Evolutionary conservation across 2,113 vertebrate genomes (phyloP), one percentile per base, ranked within the genome.

Genomic region (Carollia perspicillata): DNA sequence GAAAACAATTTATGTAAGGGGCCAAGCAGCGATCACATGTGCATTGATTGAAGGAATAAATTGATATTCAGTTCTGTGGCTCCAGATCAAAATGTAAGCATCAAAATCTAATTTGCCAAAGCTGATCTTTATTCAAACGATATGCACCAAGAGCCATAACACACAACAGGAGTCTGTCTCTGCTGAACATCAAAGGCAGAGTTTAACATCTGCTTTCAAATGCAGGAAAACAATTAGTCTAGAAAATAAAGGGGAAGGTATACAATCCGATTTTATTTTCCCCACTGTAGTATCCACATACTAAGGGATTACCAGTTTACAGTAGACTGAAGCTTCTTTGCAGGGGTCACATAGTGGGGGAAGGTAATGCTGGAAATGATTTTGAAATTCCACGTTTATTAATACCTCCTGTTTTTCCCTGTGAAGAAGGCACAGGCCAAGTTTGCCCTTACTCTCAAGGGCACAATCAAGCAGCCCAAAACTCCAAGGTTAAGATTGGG

Each of bases 81-180:
- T 95, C 35, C 81, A 88, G 77, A 95, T 78, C 83, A 87, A 94
- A 96, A 91, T 17, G 28, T 58, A 92, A 71, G 71, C 87, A 51
- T 87, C 91, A 93, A 95, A 91, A 96, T 93, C 91, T 85, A 95
- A 96, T 89, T 91, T 91, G 89, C 89, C 49, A 37, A 69, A 94
- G 77, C 53, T 58, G 91, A 88, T 94, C 80, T 96, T 89, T 89
- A 94, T 47, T 93, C 87, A 85, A 63, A 83, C 91, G 51, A 55
- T 53, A 72, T 0, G 60, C 60, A 72, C 37, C 83, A 33, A 85
- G 68, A 47, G 53, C 30, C 22, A 1, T 80, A 78, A 81, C 22
- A 23, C 6, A 55, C 85, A 91, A 88, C 14, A 51, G 55, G 35
- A 91, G 74, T 69, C 40, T 35, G 51, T 42, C 30, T 75, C 74